Percentiles rank a stretch among this genome's conserved stretches.
These are phyloP conservation scores for Enteromius trimaculatus DNA, from an alignment of 2,797 vertebrate species.

Conservation along the genomic window DNA sequence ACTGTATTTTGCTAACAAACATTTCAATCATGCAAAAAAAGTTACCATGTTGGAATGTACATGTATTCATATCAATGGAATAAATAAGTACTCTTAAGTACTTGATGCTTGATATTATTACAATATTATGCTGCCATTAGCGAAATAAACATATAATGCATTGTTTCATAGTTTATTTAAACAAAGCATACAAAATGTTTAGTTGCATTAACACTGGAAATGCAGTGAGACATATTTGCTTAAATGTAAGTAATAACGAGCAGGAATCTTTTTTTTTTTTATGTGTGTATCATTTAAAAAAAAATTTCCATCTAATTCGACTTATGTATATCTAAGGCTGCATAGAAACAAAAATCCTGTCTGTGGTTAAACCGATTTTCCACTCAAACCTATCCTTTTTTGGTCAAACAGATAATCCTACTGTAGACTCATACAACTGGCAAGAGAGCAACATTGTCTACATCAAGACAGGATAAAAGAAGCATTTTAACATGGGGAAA, in stretches of 20 bases:
- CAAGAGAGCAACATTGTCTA: background rate
- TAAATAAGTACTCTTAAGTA: slow-evolving; percentile 74
- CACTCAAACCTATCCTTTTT: background rate
- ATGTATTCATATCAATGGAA: slow-evolving; percentile 69
- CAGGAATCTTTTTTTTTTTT: background rate
- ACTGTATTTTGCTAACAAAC: slow-evolving; percentile 72
- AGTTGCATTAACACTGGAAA: slow-evolving; percentile 38
- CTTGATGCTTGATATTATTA: slow-evolving; percentile 54
- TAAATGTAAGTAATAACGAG: background rate
- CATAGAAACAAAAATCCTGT: background rate
- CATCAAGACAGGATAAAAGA: background rate
- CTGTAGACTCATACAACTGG: background rate
- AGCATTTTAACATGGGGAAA: slow-evolving; percentile 4
- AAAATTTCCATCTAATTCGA: background rate
- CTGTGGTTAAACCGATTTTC: background rate
- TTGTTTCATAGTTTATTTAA: slow-evolving; percentile 26
- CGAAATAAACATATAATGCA: background rate
- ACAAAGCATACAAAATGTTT: slow-evolving; percentile 44
- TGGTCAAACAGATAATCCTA: background rate
- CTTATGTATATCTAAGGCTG: background rate
- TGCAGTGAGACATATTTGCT: slow-evolving; percentile 17
- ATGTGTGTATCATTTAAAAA: background rate
- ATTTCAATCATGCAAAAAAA: slow-evolving; percentile 62
- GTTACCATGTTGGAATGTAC: slow-evolving; percentile 75
- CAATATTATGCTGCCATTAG: slow-evolving; percentile 28